Evolutionary conservation across 2,888 invertebrate genomes (phyloP).

Genomic region (Cryptus armator): DNA sequence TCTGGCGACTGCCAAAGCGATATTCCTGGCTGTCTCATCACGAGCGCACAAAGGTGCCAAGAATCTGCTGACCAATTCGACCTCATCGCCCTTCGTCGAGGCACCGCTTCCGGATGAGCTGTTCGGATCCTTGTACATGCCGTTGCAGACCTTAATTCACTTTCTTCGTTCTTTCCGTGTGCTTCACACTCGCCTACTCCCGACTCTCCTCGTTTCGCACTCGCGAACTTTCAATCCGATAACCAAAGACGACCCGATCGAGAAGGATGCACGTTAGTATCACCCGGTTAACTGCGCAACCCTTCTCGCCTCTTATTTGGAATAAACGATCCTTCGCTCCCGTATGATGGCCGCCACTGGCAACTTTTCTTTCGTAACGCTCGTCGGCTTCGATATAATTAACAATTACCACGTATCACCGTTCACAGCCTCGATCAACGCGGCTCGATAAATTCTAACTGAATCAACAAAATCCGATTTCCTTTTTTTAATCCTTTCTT

Average conservation of each 20-base stretch:
- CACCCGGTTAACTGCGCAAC: conserved; percentile 22
- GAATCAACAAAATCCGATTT: conserved; percentile 57
- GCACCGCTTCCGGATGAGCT: conserved; percentile 76
- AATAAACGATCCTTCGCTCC: conserved; percentile 8
- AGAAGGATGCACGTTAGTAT: conserved; percentile 39
- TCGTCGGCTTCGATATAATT: conserved; percentile 24
- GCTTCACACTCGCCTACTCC: background rate
- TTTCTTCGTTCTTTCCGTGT: background rate
- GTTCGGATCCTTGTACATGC: conserved; percentile 80
- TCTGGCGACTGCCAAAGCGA: conserved; percentile 86
- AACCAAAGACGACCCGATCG: conserved; percentile 55
- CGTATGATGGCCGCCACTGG: background rate
- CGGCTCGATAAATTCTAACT: conserved; percentile 62
- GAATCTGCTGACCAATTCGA: conserved; percentile 86
- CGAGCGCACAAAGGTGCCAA: conserved; percentile 86
- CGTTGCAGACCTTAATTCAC: conserved; percentile 38
- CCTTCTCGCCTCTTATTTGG: background rate
- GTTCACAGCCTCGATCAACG: conserved; percentile 67
- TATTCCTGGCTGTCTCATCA: conserved; percentile 86
- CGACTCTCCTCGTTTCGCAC: background rate
- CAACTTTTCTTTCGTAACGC: background rate
- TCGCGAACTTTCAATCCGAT: conserved; percentile 22
- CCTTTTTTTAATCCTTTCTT: conserved; percentile 29
- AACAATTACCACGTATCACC: conserved; percentile 58
- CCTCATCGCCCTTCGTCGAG: conserved; percentile 83